Evolutionary conservation across 2,113 vertebrate genomes (phyloP).

Genomic region (Cheilinus undulatus): DNA sequence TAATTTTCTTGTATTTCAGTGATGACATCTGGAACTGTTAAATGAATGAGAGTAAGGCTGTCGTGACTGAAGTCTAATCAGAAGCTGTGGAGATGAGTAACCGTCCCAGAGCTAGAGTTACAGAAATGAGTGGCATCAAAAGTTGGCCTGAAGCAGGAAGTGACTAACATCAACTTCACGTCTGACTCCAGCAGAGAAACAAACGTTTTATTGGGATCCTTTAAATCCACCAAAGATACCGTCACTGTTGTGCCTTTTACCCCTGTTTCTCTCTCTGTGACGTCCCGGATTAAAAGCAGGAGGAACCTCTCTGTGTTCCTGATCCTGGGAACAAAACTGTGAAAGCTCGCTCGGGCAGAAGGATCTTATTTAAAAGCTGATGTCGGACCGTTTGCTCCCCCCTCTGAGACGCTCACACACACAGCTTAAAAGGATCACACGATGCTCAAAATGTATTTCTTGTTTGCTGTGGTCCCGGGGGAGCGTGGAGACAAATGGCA

Average conservation of each 20-base stretch:
- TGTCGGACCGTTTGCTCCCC: conserved; percentile 15
- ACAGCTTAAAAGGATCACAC: conserved; percentile 66
- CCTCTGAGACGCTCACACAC: conserved; percentile 48
- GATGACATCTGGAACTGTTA: not conserved
- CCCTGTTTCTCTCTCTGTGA: conserved; percentile 22
- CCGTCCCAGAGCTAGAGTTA: not conserved
- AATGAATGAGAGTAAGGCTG: conserved; percentile 16
- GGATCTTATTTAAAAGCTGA: conserved; percentile 57
- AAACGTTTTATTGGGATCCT: not conserved
- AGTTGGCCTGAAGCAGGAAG: conserved; percentile 3
- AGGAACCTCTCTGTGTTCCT: not conserved
- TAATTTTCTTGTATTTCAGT: too few species aligned
- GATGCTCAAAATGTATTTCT: conserved; percentile 49
- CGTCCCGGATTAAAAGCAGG: conserved; percentile 23
- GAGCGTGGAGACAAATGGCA: conserved; percentile 51
- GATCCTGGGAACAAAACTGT: conserved; percentile 23
- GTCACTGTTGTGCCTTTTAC: conserved; percentile 41
- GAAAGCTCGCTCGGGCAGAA: conserved; percentile 62
- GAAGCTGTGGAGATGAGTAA: conserved; percentile 13
- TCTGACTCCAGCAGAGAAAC: conserved; percentile 8
- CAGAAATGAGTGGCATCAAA: not conserved
- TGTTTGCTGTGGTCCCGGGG: conserved; percentile 37
- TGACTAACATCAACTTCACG: conserved; percentile 32
- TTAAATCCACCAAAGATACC: conserved; percentile 1
- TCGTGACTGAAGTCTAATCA: conserved; percentile 10